Conservation (phyloP, 1,140 invertebrate genomes). For the Caenorhabditis remanei region DNA sequence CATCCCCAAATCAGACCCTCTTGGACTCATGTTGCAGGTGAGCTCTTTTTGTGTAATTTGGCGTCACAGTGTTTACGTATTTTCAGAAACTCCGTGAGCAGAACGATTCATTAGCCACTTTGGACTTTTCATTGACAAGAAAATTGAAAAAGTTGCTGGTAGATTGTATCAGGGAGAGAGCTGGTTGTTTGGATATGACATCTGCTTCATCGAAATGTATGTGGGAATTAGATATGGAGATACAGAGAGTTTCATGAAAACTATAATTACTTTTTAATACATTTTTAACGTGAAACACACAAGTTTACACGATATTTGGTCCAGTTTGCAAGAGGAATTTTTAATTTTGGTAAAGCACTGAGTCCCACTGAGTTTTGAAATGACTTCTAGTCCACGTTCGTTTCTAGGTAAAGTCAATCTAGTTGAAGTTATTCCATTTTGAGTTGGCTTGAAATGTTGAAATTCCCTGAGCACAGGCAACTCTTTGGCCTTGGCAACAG, state of each 20-base stretch:
- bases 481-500: too few relatives aligned
- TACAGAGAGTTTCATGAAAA: background rate
- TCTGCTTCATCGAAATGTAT: constrained; percentile 1
- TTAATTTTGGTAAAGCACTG: too few relatives aligned
- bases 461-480: too few relatives aligned
- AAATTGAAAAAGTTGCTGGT: constrained; percentile 40
- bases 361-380: too few relatives aligned
- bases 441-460: too few relatives aligned
- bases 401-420: too few relatives aligned
- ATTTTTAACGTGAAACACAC: too few relatives aligned
- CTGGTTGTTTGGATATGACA: constrained; percentile 19
- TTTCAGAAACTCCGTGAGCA: constrained; percentile 54
- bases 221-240: background rate
- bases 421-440: too few relatives aligned
- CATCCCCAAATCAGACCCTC: constrained; percentile 50
- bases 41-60: background rate
- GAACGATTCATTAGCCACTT: constrained; percentile 37
- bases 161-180: constrained; percentile 41
- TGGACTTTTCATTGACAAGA: constrained; percentile 48
- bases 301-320: too few relatives aligned
- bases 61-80: constrained; percentile 21
- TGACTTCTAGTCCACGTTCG: too few relatives aligned
- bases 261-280: too few relatives aligned
- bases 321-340: too few relatives aligned
- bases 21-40: constrained; percentile 44